Evolutionary conservation across 2,888 invertebrate genomes (phyloP), one percentile per base, ranked within the genome.

Genomic region (Myopa testacea): DNA sequence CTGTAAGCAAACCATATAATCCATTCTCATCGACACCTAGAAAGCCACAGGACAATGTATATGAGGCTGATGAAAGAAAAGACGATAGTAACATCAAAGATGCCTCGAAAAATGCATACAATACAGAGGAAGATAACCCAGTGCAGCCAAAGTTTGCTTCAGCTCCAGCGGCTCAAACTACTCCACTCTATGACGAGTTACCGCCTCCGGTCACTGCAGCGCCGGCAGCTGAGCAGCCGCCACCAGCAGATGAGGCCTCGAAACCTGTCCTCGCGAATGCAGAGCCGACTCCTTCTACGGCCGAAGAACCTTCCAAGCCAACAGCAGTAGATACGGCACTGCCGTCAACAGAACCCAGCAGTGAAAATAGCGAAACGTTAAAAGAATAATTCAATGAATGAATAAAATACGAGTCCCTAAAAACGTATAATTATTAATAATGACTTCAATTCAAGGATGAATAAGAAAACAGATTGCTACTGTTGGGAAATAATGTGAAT

Each of bases 181-280:
- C 87, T 14, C 87, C 87, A 0, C 82, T 87, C 38, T 87, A 87
- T 65, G 88, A 88, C 76, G 87, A 88, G 71, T 55, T 85, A 79
- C 86, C 86, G 26, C 70, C 71, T 69, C 76, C 63, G 14, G 60
- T n/a, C 16, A 8, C 37, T n/a, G 34, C 67, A 12, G 14, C 55
- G 45, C 67, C 78, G 37, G 78, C 79, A 14, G 71, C 78, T 16
- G 60, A 75, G 62, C 69, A 80, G 40, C 50, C 75, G 34, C 67
- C 60, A 38, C 16, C 78, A 52, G 65, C 69, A n/a, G 14, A 38
- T 75, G 77, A 75, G 37, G 19, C 14, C 34, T 10, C 26, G n/a
- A 60, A 75, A 2, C 67, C 77, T 19, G n/a, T 40, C 12, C 14
- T 65, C 52, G 70, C 73, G 4, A 5, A 74, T 37, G 65, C 81